Evolutionary conservation across 2,797 vertebrate genomes (phyloP), one percentile per base, ranked within the genome.

Genomic region (Mus caroli): DNA sequence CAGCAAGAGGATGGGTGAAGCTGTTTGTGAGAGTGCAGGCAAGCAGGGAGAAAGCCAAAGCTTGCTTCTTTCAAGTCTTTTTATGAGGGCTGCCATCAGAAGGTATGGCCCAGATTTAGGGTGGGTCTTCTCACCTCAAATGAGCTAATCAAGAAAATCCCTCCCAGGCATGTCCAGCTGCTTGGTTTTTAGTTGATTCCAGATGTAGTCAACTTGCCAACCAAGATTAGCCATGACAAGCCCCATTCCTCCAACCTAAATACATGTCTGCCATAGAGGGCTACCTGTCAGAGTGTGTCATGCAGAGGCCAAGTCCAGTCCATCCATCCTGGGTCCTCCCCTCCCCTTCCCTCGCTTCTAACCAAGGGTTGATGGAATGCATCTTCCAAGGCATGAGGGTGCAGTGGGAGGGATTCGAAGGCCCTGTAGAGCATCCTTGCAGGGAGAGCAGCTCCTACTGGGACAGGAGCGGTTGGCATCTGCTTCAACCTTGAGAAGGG

Each of bases 181-280:
- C 56, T n/a, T 52, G 7, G 62, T 43, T n/a, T 67, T 67, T 15
- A n/a, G 15, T n/a, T 86, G 84, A 52, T 52, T 26, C 34, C 84
- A 69, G 20, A 86, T 0, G 7, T 86, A 26, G 43, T n/a, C 62
- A 69, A 26, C 31, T 69, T 52, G 31, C 34, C 84, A 86, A 86
- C 62, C 62, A 69, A 69, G 20, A 52, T 26, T 86, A 69, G 31
- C 43, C 46, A 52, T 86, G 31, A 10, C 84, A 86, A 52, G 46
- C 31, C 10, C 62, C 60, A 50, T 67, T 40, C 19, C 46, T 79
- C 19, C 14, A 14, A 7, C 52, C 31, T 52, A 80, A 83, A 28
- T 17, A 5, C 31, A 26, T 9, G 24, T 67, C 71, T 26, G 31
- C 54, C 64, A 4, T 0, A 0, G 8, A 9, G 10, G 40, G 24